Evolutionary conservation across 2,888 invertebrate species (phyloP).

Genomic region (Caenorhabditis plicata): DNA sequence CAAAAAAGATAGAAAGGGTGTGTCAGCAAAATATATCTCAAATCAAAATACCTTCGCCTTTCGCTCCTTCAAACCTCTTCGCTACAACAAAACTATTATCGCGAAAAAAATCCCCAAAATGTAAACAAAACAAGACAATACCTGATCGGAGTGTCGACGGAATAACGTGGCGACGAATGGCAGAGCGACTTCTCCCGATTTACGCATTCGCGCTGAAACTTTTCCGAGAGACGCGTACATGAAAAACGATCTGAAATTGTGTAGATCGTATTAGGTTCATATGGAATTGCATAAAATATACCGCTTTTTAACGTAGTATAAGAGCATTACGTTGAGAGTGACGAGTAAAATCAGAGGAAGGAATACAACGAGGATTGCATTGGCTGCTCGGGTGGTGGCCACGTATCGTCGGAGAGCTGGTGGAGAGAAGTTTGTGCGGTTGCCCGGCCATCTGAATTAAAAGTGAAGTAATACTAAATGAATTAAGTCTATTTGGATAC

Average conservation of each 20-base stretch:
- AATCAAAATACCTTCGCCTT: not conserved
- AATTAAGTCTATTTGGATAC: not conserved
- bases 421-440: slow-evolving; percentile 48
- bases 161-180: slow-evolving; percentile 41
- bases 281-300: no score
- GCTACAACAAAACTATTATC: not conserved
- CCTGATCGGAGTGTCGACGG: slow-evolving; percentile 45
- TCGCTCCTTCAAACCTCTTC: not conserved
- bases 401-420: slow-evolving; percentile 44
- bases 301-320: slow-evolving; percentile 47
- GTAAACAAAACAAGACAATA: no score
- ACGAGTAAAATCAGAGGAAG: slow-evolving; percentile 52
- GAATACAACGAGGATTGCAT: slow-evolving; percentile 54
- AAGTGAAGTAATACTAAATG: not conserved
- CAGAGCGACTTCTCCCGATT: slow-evolving; percentile 33
- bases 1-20: not conserved
- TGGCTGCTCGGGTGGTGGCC: slow-evolving; percentile 45
- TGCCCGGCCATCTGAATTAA: slow-evolving; percentile 59
- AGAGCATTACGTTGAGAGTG: slow-evolving; percentile 35
- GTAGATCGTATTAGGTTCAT: not conserved
- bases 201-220: slow-evolving; percentile 33
- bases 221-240: slow-evolving; percentile 41
- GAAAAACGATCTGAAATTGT: slow-evolving; percentile 36
- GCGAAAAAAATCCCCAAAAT: no score
- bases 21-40: not conserved